Evolutionary conservation across 2,797 vertebrate genomes (phyloP).

Genomic region (Sebastes hubbsi): DNA sequence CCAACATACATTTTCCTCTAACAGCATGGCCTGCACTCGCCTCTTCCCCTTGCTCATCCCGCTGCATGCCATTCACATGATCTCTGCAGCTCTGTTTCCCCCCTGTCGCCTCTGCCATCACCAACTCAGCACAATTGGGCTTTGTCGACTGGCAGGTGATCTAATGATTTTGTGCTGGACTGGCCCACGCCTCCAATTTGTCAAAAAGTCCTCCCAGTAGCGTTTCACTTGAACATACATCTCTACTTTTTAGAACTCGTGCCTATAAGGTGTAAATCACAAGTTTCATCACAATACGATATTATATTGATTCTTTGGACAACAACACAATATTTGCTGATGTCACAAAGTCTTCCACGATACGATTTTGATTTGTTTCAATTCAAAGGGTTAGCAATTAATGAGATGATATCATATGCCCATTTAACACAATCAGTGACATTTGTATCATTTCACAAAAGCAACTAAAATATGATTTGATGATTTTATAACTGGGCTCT

Average conservation of each 20-base stretch:
- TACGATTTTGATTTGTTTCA: background rate
- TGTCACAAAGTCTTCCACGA: background rate
- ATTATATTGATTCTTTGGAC: background rate
- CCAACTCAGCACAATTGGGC: conserved; percentile 33
- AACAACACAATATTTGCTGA: background rate
- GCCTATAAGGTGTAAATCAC: background rate
- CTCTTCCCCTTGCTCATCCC: conserved; percentile 29
- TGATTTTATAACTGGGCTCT: no score
- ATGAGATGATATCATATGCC: background rate
- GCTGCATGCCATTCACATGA: conserved; percentile 33
- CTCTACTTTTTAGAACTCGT: background rate
- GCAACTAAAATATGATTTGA: background rate
- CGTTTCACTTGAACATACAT: conserved; percentile 3
- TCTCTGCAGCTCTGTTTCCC: conserved; percentile 34
- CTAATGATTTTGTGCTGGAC: conserved; percentile 58
- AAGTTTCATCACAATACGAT: background rate
- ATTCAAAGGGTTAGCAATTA: rapidly evolving
- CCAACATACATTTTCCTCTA: conserved; percentile 76
- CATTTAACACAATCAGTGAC: no score
- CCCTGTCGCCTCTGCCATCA: conserved; percentile 33
- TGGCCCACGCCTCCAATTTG: conserved; percentile 39
- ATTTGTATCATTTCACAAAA: background rate
- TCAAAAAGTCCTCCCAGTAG: conserved; percentile 26
- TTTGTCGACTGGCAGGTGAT: conserved; percentile 48
- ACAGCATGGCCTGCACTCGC: conserved; percentile 38